These are phyloP conservation scores for Cephalopterus ornatus DNA, from an alignment of 2,113 vertebrate genomes.

Conservation along the genomic window DNA sequence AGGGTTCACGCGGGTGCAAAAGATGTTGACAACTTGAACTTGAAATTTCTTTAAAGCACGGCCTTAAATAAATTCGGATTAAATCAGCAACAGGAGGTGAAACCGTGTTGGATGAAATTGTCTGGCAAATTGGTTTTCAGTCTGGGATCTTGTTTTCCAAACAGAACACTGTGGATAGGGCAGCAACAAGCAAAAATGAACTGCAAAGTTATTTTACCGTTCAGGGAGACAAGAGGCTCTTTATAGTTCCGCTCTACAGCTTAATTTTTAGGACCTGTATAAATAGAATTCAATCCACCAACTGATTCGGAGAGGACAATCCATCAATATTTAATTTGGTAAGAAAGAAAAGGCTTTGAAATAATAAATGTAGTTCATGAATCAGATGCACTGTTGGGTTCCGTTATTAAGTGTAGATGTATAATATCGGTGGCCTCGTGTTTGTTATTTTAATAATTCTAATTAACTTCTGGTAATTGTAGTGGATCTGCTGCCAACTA, in stretches of 20 bases:
- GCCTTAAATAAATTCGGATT: not conserved
- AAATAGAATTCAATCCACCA: slow-evolving; percentile 46
- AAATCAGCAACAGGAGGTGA: not conserved
- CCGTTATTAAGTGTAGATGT: slow-evolving; percentile 63
- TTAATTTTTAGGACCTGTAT: slow-evolving; percentile 42
- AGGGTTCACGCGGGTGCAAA: not conserved
- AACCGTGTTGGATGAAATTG: not conserved
- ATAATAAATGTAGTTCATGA: slow-evolving; percentile 53
- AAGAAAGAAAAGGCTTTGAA: slow-evolving; percentile 49
- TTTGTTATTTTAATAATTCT: slow-evolving; percentile 75
- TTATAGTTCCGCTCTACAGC: slow-evolving; percentile 32
- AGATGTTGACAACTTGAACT: not conserved
- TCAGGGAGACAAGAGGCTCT: not conserved
- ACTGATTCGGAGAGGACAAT: slow-evolving; percentile 27
- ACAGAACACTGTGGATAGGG: not conserved
- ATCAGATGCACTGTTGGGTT: slow-evolving; percentile 44
- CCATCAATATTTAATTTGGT: slow-evolving; percentile 72
- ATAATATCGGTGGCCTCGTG: slow-evolving; percentile 30
- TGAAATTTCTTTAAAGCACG: not conserved
- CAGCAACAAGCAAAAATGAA: not conserved
- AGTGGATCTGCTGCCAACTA: slow-evolving; percentile 51
- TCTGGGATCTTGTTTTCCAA: not conserved
- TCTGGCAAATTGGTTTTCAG: not conserved
- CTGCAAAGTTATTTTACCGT: slow-evolving; percentile 33
- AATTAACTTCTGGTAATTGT: slow-evolving; percentile 76